phyloP scores from a whole-genome alignment of 2,888 invertebrate species.

The Phalangium opilio region DNA sequence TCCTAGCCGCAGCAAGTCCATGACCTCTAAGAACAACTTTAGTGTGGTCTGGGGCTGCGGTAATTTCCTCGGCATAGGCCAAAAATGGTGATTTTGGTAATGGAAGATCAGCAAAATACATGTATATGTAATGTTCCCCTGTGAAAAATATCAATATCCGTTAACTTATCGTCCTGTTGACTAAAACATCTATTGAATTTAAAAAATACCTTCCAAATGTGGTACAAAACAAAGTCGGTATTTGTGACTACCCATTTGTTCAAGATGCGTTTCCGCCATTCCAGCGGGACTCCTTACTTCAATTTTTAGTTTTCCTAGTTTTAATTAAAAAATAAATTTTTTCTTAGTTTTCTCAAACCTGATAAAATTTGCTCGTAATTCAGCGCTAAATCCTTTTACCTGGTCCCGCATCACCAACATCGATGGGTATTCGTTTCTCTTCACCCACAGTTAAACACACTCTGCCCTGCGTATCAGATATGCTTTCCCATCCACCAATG shows the following conservation, averaged over 20 bases:
- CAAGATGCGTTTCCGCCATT: constrained; percentile 38
- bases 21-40: constrained; percentile 66
- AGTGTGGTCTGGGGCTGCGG: constrained; percentile 26
- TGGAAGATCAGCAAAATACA: constrained; percentile 58
- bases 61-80: constrained; percentile 28
- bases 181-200: not conserved
- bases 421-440: constrained; percentile 51
- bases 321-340: no score
- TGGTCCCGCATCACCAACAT: constrained; percentile 75
- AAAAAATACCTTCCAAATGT: constrained; percentile 32
- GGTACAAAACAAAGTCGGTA: constrained; percentile 43
- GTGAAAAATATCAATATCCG: constrained; percentile 23
- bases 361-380: no score
- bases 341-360: no score
- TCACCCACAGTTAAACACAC: constrained; percentile 35
- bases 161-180: not conserved
- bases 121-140: constrained; percentile 57
- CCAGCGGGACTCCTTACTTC: constrained; percentile 38
- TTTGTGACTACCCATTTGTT: constrained; percentile 28
- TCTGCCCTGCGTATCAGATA: constrained; percentile 46
- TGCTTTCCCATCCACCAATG: constrained; percentile 73
- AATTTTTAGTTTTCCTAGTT: constrained; percentile 40
- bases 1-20: constrained; percentile 77
- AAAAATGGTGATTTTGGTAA: constrained; percentile 56
- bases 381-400: constrained; percentile 36